Conservation (phyloP, 2,888 invertebrate species). For the Perizoma affinitatum region DNA sequence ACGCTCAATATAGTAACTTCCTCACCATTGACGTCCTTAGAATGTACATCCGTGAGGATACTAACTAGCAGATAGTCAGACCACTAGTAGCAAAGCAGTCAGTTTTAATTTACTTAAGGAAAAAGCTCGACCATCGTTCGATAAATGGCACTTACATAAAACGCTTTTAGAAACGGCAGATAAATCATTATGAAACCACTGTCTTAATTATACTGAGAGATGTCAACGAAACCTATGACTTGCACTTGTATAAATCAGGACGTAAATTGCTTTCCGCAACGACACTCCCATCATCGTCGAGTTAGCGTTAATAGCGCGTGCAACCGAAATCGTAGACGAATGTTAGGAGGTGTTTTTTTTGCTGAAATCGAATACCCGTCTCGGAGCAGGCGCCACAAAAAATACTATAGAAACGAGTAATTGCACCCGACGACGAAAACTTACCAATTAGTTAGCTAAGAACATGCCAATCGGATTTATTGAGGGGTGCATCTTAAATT, state of each 20-base stretch:
- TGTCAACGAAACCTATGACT: slow-evolving; percentile 70
- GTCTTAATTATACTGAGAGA: slow-evolving; percentile 75
- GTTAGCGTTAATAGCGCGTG: slow-evolving; percentile 81
- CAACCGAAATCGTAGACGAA: slow-evolving; percentile 76
- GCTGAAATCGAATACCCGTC: slow-evolving; percentile 64
- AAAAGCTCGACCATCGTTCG: too few species aligned
- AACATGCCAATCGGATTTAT: slow-evolving; percentile 54
- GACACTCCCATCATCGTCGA: slow-evolving; percentile 78
- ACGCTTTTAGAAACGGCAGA: slow-evolving; percentile 47
- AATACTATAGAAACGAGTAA: slow-evolving; percentile 54
- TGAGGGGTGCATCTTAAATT: slow-evolving; percentile 49
- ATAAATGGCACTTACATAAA: slow-evolving; percentile 39
- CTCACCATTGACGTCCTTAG: too few species aligned
- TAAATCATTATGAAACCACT: slow-evolving; percentile 70
- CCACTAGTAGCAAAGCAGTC: too few species aligned
- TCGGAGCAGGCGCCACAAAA: slow-evolving; percentile 67
- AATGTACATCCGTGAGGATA: too few species aligned
- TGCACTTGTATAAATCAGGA: slow-evolving; percentile 75
- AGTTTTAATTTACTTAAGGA: too few species aligned
- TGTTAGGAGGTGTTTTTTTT: slow-evolving; percentile 71
- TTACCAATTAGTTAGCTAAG: slow-evolving; percentile 53
- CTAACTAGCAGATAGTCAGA: too few species aligned
- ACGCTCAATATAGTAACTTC: slow-evolving; percentile 9
- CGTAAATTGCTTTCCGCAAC: slow-evolving; percentile 79
- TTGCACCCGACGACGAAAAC: slow-evolving; percentile 51